A percentile compares a stretch with the other conserved stretches of the same genome.
phyloP scores from a whole-genome alignment of 2,113 vertebrate genomes.

The Cettia cetti region DNA sequence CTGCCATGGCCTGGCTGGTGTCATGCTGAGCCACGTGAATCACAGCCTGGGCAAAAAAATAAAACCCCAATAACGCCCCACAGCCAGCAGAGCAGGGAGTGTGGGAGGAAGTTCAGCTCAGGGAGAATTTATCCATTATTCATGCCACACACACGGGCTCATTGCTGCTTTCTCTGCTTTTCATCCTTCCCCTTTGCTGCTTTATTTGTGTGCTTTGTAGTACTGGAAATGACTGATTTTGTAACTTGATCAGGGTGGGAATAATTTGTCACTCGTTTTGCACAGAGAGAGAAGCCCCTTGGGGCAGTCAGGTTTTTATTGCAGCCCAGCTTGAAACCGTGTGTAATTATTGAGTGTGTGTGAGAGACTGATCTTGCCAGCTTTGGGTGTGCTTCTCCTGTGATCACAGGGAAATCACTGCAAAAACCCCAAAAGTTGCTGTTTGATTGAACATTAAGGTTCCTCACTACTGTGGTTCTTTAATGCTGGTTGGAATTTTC shows the following conservation, averaged over 20 bases:
- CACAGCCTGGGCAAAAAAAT: not conserved
- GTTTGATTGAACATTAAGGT: not conserved
- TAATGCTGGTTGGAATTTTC: not conserved
- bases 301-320: not conserved
- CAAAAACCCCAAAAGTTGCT: no score
- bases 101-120: not conserved
- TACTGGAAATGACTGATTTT: not conserved
- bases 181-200: not conserved
- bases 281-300: not conserved
- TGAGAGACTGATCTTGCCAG: not conserved
- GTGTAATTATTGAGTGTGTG: not conserved
- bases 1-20: rapidly evolving
- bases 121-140: not conserved
- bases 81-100: rapidly evolving
- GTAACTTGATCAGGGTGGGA: not conserved
- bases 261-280: not conserved
- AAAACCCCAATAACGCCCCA: not conserved
- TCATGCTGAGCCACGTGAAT: not conserved
- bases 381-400: not conserved
- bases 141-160: rapidly evolving
- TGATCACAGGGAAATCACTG: not conserved
- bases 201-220: not conserved
- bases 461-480: not conserved
- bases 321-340: not conserved
- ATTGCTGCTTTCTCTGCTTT: not conserved